Base-by-base conservation (phyloP, 2,888 invertebrate species). In the Colostygia pectinataria region DNA sequence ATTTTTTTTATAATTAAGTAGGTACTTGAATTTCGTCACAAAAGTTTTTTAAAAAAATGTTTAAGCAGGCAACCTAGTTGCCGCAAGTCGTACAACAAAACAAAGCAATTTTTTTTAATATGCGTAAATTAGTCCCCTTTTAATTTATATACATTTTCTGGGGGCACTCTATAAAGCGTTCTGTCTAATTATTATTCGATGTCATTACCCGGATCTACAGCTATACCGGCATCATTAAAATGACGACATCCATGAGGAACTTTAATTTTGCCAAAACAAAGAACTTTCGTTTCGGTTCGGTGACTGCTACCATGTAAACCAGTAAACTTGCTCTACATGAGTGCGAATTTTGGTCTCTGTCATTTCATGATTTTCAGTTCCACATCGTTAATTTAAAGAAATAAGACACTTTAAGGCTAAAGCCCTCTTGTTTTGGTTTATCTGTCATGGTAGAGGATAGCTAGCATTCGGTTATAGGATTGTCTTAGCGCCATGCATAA, bases 361-460 rank as follows among this genome's bases (percentile, higher is more conserved):
- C 40, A 47, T 59, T 59, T 59, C 58, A 57, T 59, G 40, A 58
- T 69, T 71, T 71, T 68, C 34, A 23, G 83, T 83, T 86, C 75
- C 79, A 77, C 80, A 59, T 74, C 72, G 84, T 82, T 83, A 79
- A 80, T 80, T 80, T 80, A 73, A 80, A 74, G 71, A 74, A 13
- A 7, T 29, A 29, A 78, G 74, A 77, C 80, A 76, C 81, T 80
- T 77, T 20, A 20, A 20, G 4, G 5, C 5, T 20, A 20, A 5
- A 6, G 74, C 74, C 77, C 71, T 62, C 71, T 61, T 18, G 4
- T 18, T 18, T 3, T n/a, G n/a, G n/a, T n/a, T n/a, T n/a, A n/a
- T n/a, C n/a, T n/a, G n/a, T n/a, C n/a, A n/a, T n/a, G n/a, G n/a
- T n/a, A n/a, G n/a, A n/a, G n/a, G n/a, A n/a, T n/a, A n/a, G n/a